Base-by-base conservation (phyloP, 2,888 invertebrate species). In the Eristalinus aeneus region DNA sequence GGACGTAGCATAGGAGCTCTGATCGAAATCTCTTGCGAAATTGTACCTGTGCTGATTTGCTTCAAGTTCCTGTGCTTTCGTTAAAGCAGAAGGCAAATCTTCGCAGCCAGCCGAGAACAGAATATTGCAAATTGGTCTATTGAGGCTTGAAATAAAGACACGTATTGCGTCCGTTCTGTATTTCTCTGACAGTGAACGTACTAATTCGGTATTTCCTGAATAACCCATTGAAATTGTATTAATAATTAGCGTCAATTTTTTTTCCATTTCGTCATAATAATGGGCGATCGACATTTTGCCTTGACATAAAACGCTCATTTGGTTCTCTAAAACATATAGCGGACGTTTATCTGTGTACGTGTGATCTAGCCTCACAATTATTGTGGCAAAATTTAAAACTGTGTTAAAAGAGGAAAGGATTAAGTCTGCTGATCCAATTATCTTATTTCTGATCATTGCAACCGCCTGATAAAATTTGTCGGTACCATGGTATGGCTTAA, bases 21-120 rank as follows among this genome's bases (percentile, higher is more conserved):
- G 11, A 36, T 36, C 2, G 11, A 63, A 63, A n/a, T 34, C 63
- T 63, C 20, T 63, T 4, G 63, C 27, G 34, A 63, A 63, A 16
- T 64, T 64, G 10, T 64, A 39, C 16, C 39, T 64, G 12, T 64
- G 32, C 20, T 39, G 22, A 20, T 64, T 64, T 16, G 64, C 64
- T 39, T 64, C 36, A 11, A 64, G 36, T 16, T 39, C 64, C 3
- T 63, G 63, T 22, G 20, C 32, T 16, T 46, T 46, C n/a, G 46
- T 16, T 16, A n/a, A 46, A 46, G 39, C 46, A 46, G 46, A 46
- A 6, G 46, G 46, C 46, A 46, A 46, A 46, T 46, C 16, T 46
- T 31, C 23, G 31, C 16, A 31, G 16, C 32, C 31, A 16, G 16
- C 32, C 31, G 9, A 31, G 31, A n/a, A 61, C 27, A 61, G 31